Conservation (phyloP, 2,888 invertebrate genomes). For the Trichopria drosophilae region DNA sequence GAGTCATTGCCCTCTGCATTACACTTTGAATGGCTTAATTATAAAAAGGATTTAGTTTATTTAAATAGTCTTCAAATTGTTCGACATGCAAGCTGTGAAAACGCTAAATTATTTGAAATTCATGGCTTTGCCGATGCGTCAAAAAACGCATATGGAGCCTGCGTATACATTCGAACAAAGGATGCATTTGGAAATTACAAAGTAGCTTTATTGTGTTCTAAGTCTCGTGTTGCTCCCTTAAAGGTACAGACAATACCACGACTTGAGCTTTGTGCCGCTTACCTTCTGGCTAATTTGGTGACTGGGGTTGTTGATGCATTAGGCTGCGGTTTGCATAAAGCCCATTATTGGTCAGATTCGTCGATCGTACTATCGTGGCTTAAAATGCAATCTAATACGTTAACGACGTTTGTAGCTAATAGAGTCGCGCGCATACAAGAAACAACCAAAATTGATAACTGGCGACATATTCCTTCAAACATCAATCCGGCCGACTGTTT, state of each 20-base stretch:
- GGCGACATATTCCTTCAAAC: conserved; percentile 4
- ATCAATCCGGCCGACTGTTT: conserved; percentile 9
- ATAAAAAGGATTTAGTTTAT: conserved; percentile 10
- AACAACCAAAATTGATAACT: background rate
- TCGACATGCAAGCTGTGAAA: conserved; percentile 7
- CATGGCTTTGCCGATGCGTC: conserved; percentile 26
- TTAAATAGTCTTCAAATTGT: conserved; percentile 9
- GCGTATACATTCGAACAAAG: conserved; percentile 3
- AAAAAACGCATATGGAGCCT: conserved; percentile 10
- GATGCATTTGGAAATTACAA: background rate
- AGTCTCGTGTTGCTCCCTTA: conserved; percentile 19
- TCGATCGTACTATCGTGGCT: no score
- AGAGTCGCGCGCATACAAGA: conserved; percentile 7
- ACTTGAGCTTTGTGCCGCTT: conserved; percentile 30
- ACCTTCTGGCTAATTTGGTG: conserved; percentile 25
- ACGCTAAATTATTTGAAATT: background rate
- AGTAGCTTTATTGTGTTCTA: conserved; percentile 14
- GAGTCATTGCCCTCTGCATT: conserved; percentile 1
- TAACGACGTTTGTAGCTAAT: conserved; percentile 9
- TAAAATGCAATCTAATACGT: conserved; percentile 1
- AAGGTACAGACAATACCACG: conserved; percentile 16
- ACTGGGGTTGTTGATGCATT: background rate
- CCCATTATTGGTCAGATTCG: conserved; percentile 34
- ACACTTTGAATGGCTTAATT: conserved; percentile 1
- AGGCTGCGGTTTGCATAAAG: background rate